Conservation (phyloP, 2,113 vertebrate species). For the Manacus vitellinus region DNA sequence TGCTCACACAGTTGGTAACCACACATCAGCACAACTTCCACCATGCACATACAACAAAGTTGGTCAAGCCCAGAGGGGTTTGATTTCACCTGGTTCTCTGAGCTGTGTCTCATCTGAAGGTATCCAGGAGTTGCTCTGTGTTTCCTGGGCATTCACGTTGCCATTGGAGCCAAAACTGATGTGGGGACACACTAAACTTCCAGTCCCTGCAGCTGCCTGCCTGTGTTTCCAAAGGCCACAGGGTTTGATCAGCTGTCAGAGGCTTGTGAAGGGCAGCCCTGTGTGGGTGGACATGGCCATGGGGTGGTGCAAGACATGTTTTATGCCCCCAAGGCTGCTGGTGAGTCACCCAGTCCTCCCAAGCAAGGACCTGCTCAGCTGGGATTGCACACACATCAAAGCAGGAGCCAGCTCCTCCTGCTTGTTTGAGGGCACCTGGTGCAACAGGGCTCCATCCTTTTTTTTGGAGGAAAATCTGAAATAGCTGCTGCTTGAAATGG, state of each 20-base stretch:
- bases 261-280: not conserved
- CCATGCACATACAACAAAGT: rapidly evolving
- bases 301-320: not conserved
- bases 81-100: not conserved
- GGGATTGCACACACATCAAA: not conserved
- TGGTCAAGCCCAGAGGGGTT: not conserved
- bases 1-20: not conserved
- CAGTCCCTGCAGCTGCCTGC: not conserved
- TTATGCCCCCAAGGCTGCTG: not conserved
- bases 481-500: not conserved
- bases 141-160: not conserved
- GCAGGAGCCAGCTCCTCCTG: not conserved
- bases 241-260: not conserved
- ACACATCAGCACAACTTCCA: not conserved
- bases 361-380: not conserved
- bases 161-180: not conserved
- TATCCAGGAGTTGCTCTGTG: not conserved
- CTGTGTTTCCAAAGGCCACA: not conserved
- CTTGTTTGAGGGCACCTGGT: not conserved
- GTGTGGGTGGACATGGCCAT: not conserved
- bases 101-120: not conserved
- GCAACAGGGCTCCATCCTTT: not conserved
- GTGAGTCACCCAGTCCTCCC: not conserved
- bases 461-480: not conserved
- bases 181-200: not conserved